These are phyloP conservation scores for Trachemys scripta DNA, from an alignment of 2,113 vertebrate genomes.

Conservation along the genomic window DNA sequence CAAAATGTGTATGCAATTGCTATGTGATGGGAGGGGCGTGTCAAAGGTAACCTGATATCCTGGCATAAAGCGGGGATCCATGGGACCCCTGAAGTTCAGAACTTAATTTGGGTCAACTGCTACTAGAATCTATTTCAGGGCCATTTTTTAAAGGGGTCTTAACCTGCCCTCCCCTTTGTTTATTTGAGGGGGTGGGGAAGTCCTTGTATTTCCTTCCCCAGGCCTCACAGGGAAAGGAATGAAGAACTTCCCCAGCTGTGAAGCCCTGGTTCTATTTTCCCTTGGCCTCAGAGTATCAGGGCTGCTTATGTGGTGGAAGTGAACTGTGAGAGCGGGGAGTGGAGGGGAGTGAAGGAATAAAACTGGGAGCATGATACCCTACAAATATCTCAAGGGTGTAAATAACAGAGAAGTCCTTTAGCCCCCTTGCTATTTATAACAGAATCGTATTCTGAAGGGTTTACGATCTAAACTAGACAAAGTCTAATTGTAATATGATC, in stretches of 20 bases:
- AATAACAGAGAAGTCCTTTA: neutral
- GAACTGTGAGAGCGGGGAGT: neutral
- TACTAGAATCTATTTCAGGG: neutral
- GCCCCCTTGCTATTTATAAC: neutral
- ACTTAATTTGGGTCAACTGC: neutral
- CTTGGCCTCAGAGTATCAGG: neutral
- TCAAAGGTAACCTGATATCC: neutral
- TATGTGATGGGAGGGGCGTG: neutral
- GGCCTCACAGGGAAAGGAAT: neutral
- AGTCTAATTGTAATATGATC: neutral
- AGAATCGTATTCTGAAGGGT: neutral
- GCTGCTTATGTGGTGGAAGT: neutral
- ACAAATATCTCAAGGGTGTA: neutral
- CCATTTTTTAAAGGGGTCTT: neutral
- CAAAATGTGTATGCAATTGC: neutral
- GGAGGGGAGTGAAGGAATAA: neutral
- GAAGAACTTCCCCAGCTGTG: neutral
- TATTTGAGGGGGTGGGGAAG: neutral
- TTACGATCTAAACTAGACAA: neutral
- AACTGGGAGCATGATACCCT: fast-evolving
- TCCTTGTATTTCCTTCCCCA: neutral
- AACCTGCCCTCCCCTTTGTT: neutral
- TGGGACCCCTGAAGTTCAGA: neutral
- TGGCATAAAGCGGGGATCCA: neutral
- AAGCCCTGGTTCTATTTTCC: neutral